Conservation (phyloP, 2,797 vertebrate species). For the Pelodytes ibericus region DNA sequence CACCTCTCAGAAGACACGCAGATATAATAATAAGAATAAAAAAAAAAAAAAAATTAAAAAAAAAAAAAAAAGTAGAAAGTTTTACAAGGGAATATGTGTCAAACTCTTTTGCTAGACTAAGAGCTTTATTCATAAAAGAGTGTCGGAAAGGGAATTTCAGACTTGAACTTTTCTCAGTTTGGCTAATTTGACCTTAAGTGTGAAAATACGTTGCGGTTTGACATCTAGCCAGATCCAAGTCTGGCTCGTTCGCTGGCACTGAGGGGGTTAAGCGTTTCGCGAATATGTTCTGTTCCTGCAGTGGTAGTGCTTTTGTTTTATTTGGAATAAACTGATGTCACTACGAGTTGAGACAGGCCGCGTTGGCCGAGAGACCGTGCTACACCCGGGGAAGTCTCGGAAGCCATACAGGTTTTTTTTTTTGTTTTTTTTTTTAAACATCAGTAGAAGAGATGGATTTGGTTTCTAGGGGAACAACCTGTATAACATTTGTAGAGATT, state of each 20-base stretch:
- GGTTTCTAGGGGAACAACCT: background rate
- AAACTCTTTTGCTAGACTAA: no score
- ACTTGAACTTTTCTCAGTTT: no score
- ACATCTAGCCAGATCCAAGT: no score
- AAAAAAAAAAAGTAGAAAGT: no score
- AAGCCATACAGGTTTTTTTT: constrained; percentile 1
- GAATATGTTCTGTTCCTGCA: background rate
- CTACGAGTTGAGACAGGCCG: background rate
- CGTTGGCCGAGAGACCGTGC: background rate
- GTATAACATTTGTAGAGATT: background rate
- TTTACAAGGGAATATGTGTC: no score
- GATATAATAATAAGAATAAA: no score
- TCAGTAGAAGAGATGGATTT: background rate
- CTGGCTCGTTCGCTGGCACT: background rate
- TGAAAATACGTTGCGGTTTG: no score
- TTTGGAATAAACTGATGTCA: background rate
- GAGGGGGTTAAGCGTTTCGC: background rate
- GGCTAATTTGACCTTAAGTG: no score
- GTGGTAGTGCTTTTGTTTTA: background rate
- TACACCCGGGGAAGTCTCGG: background rate
- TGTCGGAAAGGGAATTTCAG: no score
- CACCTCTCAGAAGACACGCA: constrained; percentile 26
- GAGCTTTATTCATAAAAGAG: no score
- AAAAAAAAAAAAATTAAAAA: no score
- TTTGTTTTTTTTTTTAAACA: no score